phyloP scores from a whole-genome alignment of 30 jellyfish, hydroid and myxozoan genomes.

The Aurelia aurita region DNA sequence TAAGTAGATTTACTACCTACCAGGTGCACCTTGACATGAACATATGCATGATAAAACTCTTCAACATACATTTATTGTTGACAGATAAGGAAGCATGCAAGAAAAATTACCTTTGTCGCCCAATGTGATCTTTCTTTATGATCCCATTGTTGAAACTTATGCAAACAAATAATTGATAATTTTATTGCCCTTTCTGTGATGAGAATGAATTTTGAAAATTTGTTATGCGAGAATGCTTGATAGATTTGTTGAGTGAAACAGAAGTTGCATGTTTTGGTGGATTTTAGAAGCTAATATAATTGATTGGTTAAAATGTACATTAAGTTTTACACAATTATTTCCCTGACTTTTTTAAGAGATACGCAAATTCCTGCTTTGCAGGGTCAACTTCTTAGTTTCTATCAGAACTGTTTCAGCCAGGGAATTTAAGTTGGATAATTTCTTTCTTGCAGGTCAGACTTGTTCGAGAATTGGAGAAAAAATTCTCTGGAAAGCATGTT shows the following conservation, averaged over 20 bases:
- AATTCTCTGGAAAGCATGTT: constrained; percentile 96
- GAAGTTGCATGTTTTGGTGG: no score
- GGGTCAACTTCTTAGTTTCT: no score
- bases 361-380: no score
- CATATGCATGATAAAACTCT: constrained; percentile 62
- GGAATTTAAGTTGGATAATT: neutral
- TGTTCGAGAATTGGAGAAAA: constrained; percentile 94
- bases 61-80: constrained; percentile 24
- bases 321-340: no score
- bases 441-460: constrained; percentile 70
- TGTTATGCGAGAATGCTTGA: no score
- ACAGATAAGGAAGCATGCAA: constrained; percentile 73
- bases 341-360: no score
- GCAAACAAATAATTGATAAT: neutral
- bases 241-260: no score
- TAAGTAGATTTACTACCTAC: no score
- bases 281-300: no score
- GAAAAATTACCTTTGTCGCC: constrained; percentile 52
- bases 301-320: no score
- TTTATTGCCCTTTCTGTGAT: neutral
- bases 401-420: no score
- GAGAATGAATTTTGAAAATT: neutral
- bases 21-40: neutral
- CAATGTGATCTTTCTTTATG: constrained; percentile 50
- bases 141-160: constrained; percentile 67